Evolutionary conservation across 37 sponge, comb jelly and placozoan genomes (phyloP).

Genomic region (Geodia barretti): DNA sequence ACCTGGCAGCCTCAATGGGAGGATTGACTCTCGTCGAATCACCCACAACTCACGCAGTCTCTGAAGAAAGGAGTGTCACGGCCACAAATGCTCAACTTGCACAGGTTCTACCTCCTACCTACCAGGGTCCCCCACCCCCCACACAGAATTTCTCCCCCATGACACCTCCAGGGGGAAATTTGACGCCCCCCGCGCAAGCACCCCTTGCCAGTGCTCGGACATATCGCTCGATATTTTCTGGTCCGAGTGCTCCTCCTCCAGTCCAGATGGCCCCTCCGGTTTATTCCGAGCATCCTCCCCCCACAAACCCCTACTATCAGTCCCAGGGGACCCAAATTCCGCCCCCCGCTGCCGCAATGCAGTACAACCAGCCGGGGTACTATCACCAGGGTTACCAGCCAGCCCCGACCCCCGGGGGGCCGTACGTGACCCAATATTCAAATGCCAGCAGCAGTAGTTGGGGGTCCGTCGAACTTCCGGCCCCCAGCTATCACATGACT

Average conservation of each 20-base stretch:
- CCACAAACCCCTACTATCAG: not conserved
- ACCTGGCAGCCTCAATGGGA: not conserved
- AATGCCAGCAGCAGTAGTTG: not conserved
- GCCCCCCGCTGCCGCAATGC: not conserved
- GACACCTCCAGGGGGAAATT: too few species aligned
- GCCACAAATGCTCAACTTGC: conserved; percentile 30
- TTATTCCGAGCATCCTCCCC: not conserved
- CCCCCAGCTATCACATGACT: not conserved
- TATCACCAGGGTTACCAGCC: not conserved
- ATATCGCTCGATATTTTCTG: not conserved
- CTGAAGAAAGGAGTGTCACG: conserved; percentile 14
- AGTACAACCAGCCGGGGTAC: not conserved
- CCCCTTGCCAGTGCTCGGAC: not conserved
- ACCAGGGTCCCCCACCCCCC: not conserved
- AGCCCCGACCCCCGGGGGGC: not conserved
- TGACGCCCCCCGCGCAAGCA: not conserved
- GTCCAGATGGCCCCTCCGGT: not conserved
- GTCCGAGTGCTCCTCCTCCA: not conserved
- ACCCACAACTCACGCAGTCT: not conserved
- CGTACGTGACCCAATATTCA: not conserved
- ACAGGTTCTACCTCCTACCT: conserved; percentile 31
- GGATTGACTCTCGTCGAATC: not conserved
- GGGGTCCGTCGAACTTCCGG: not conserved
- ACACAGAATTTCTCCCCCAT: not conserved
- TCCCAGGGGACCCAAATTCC: not conserved